A percentile compares a stretch with the other conserved stretches of the same genome.
These are phyloP conservation scores for Anastrepha obliqua DNA, from an alignment of 1,140 invertebrate genomes.

Conservation along the genomic window DNA sequence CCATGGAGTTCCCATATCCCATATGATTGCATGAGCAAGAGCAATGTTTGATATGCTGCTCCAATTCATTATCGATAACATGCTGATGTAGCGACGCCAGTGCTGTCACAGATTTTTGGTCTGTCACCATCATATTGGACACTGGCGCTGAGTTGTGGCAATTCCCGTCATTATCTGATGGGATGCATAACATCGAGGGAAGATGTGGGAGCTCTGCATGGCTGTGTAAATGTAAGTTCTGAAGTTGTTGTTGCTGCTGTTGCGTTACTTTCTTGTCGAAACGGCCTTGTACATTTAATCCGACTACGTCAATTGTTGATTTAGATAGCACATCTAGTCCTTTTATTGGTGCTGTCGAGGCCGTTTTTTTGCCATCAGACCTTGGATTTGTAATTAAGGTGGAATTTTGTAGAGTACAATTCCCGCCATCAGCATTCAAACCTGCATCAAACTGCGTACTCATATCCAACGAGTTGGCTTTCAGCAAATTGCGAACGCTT, in stretches of 20 bases:
- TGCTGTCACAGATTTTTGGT: not conserved
- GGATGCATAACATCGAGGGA: not conserved
- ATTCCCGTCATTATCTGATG: not conserved
- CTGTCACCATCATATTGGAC: no score
- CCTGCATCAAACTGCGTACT: not conserved
- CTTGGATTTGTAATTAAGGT: slow-evolving; percentile 2
- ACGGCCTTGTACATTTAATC: not conserved
- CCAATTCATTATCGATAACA: slow-evolving; percentile 82
- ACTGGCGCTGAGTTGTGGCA: not conserved
- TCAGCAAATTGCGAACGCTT: not conserved
- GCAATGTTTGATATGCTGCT: slow-evolving; percentile 89
- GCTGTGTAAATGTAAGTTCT: slow-evolving; percentile 15
- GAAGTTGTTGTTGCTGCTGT: not conserved
- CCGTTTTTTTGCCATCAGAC: not conserved
- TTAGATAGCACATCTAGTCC: not conserved
- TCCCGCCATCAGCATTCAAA: not conserved
- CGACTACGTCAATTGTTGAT: not conserved
- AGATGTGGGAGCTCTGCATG: not conserved
- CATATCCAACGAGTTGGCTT: slow-evolving; percentile 15
- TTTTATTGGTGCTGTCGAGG: not conserved
- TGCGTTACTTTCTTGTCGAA: not conserved
- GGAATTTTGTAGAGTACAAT: not conserved
- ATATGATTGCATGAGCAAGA: slow-evolving; percentile 92
- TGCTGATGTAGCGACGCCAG: not conserved
- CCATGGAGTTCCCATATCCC: slow-evolving; percentile 92